phyloP scores from a whole-genome alignment of 2,797 vertebrate genomes.

The Chromis chromis region DNA sequence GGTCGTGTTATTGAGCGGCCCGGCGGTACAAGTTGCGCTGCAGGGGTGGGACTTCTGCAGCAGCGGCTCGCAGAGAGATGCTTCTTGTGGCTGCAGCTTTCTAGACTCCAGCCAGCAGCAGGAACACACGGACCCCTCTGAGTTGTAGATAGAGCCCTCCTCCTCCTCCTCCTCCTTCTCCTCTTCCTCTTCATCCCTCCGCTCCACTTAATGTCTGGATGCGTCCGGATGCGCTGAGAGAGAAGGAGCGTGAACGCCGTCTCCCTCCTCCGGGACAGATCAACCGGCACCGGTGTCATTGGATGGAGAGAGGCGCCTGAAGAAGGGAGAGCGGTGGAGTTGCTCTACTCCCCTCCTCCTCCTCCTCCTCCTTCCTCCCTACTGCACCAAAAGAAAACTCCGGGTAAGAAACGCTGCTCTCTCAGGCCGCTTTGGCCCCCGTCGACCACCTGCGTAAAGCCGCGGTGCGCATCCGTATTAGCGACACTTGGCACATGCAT shows the following conservation, averaged over 20 bases:
- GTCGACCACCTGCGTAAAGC: slow-evolving; percentile 17
- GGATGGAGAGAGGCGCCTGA: slow-evolving; percentile 83
- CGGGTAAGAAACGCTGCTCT: slow-evolving; percentile 78
- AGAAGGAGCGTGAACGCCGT: slow-evolving; percentile 41
- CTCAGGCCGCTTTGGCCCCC: slow-evolving; percentile 35
- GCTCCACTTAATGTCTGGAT: slow-evolving; percentile 4
- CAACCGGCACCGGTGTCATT: slow-evolving; percentile 62
- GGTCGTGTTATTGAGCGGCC: slow-evolving; percentile 58
- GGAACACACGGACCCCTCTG: slow-evolving; percentile 45
- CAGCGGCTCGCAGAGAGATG: slow-evolving; percentile 70
- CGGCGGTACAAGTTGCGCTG: slow-evolving; percentile 81
- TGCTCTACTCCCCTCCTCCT: slow-evolving; percentile 63
- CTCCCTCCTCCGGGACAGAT: slow-evolving; percentile 35
- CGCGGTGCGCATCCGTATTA: slow-evolving; percentile 25
- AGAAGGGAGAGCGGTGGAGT: slow-evolving; percentile 83
- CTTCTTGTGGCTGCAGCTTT: slow-evolving; percentile 63
- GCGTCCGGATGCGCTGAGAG: slow-evolving; percentile 58
- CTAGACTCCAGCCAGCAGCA: slow-evolving; percentile 51
- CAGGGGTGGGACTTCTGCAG: slow-evolving; percentile 80
- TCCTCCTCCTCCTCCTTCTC: slow-evolving; percentile 14
- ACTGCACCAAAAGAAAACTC: slow-evolving; percentile 84
- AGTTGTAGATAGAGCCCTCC: slow-evolving; percentile 36
- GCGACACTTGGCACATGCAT: slow-evolving; percentile 45
- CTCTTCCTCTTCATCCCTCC: background rate
- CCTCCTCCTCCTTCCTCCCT: slow-evolving; percentile 60